These are phyloP conservation scores for Drosophila murphyi DNA, from an alignment of 1,140 invertebrate genomes.

Conservation along the genomic window DNA sequence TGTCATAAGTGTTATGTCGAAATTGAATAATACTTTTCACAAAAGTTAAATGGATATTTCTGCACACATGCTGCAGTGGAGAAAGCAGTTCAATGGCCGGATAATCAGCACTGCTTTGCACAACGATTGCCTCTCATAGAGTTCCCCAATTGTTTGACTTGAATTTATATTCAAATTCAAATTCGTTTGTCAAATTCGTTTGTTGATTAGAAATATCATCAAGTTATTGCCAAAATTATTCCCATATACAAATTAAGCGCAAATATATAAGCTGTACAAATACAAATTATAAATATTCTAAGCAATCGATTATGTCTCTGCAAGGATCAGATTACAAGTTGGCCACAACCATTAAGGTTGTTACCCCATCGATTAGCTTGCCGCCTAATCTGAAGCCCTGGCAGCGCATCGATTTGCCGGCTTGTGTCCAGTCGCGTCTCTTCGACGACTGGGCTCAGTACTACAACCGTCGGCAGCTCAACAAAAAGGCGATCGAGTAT, in stretches of 20 bases:
- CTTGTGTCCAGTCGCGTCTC: constrained; percentile 34
- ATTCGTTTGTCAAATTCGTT: constrained; percentile 10
- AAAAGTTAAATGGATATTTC: too few relatives aligned
- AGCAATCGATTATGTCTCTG: background rate
- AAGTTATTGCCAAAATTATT: constrained; percentile 22
- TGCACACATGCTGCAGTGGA: too few relatives aligned
- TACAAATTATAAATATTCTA: background rate
- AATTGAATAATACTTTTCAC: too few relatives aligned
- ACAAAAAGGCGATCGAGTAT: constrained; percentile 26
- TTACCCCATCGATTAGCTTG: background rate
- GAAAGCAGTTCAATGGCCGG: constrained; percentile 1
- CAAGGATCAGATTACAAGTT: background rate
- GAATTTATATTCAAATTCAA: background rate
- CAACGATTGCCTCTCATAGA: too few relatives aligned
- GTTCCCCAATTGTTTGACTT: background rate
- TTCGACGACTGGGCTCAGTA: constrained; percentile 53
- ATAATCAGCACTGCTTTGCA: background rate
- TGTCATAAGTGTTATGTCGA: too few relatives aligned
- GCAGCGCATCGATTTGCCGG: constrained; percentile 57
- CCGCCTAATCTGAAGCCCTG: constrained; percentile 42
- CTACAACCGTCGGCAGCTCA: constrained; percentile 25
- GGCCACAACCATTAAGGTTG: background rate
- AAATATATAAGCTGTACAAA: background rate
- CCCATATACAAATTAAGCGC: constrained; percentile 9
- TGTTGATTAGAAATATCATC: constrained; percentile 12